Percentiles rank a stretch among this genome's conserved stretches.
phyloP scores from a whole-genome alignment of 2,113 vertebrate species.

The Clarias batrachus region DNA sequence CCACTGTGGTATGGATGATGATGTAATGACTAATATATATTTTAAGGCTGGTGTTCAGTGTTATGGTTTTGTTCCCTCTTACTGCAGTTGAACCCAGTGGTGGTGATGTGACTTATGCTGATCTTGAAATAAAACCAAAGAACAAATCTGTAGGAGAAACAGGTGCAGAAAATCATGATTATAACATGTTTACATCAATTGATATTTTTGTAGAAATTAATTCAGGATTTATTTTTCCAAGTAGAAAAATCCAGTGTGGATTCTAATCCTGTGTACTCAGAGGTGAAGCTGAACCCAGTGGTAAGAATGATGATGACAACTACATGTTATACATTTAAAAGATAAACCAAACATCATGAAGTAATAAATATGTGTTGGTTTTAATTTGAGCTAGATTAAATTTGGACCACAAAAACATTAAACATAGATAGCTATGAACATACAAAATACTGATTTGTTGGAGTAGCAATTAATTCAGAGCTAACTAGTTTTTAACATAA shows the following conservation, averaged over 20 bases:
- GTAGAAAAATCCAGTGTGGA: neutral
- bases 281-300: neutral
- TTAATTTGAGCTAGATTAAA: too few species aligned
- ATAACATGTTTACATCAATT: too few species aligned
- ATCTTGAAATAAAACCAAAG: neutral
- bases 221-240: neutral
- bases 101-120: conserved; percentile 8
- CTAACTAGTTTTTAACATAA: too few species aligned
- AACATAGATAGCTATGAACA: neutral
- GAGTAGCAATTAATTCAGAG: too few species aligned
- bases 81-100: neutral
- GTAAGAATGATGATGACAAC: neutral
- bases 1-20: too few species aligned
- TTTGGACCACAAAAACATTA: neutral
- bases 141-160: neutral
- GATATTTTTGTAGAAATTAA: neutral
- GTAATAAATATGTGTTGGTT: too few species aligned
- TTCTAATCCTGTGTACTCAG: neutral
- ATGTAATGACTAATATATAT: too few species aligned
- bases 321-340: too few species aligned
- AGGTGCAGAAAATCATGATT: neutral
- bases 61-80: neutral
- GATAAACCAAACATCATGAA: too few species aligned
- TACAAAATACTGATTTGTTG: neutral
- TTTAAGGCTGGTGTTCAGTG: too few species aligned